Base-by-base conservation (phyloP, 2,113 vertebrate genomes). In the Nesospiza acunhae region DNA sequence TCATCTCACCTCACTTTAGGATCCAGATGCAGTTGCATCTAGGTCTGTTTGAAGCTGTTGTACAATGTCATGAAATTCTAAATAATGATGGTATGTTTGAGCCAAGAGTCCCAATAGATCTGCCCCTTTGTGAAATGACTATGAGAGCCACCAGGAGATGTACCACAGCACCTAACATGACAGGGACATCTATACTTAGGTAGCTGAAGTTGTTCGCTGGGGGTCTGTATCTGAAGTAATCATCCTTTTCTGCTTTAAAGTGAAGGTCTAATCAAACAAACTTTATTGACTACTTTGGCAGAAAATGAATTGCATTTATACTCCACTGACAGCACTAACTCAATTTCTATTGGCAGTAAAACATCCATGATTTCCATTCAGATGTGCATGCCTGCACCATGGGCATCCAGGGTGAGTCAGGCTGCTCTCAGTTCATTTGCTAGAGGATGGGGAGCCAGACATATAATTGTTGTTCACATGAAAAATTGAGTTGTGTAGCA, bases 401-500 rank as follows among this genome's bases (percentile, higher is more conserved):
- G 72, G 53, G 42, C 50, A 55, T 37, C 18, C 63, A 62, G 41
- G 41, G 19, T 2, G 47, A 83, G 31, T 49, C 67, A 84, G 59
- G 28, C 26, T 42, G 30, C 12, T 85, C 49, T 17, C 37, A 76
- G 11, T 37, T n/a, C 17, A 6, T 41, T 66, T 86, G 41, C 44
- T 53, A 39, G 77, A 77, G 28, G 28, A 60, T 31, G n/a, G 28
- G 33, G 46, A 90, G 11, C 8, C 47, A 47, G 24, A 11, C 39
- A 17, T 0, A 0, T 55, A 64, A 27, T 17, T 44, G 28, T 15
- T 68, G 5, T 22, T 77, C 28, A 44, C 28, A 16, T 62, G 72
- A 69, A n/a, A 63, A 90, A 44, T 39, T 53, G 86, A 88, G 50
- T 60, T 4, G 2, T 58, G 22, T 14, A 73, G 19, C 31, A 58